Evolutionary conservation across 2,888 invertebrate species (phyloP), one percentile per base, ranked within the genome.

Genomic region (Allacma fusca): DNA sequence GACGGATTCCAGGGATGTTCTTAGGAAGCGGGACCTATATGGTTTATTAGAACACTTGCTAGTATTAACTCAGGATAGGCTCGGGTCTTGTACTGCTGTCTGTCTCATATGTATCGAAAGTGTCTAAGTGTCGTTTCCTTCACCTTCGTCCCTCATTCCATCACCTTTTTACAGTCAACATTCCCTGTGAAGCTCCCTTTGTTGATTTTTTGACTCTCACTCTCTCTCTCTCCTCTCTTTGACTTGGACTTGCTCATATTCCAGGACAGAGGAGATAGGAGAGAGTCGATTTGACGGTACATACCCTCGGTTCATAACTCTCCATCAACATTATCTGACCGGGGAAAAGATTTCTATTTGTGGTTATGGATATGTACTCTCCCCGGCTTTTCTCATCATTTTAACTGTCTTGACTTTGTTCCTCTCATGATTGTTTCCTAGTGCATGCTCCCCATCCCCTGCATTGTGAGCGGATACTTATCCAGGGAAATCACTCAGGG

Each of bases 111-210:
- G 24, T 24, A 64, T 76, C 50, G 12, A 62, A 12, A 62, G 44
- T 70, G 65, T 64, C 70, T 29, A 78, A 80, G 80, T 80, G 80
- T 80, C 80, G 76, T 76, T 80, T 78, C 77, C 78, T 78, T 78
- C 79, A 78, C 79, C 79, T 79, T 75, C 73, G 71, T 76, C 72
- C 76, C 76, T 78, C 78, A 75, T 76, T 75, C 78, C 74, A 72
- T 78, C 80, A 78, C 80, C 78, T 77, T 78, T 80, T 78, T 77
- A 80, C 77, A 75, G 72, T 62, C 76, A 70, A 73, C 75, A 71
- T 70, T 79, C 77, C 50, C 62, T 34, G 57, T 69, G 62, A 28
- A 62, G 73, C 69, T 76, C 73, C 80, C 71, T 80, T 80, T 80
- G 80, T 80, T 80, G 78, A 78, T 78, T 80, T 80, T 80, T 78